A percentile compares a stretch with the other conserved stretches of the same genome.
These are phyloP conservation scores for Tipula confusa DNA, from an alignment of 2,888 invertebrate species.

Conservation along the genomic window DNA sequence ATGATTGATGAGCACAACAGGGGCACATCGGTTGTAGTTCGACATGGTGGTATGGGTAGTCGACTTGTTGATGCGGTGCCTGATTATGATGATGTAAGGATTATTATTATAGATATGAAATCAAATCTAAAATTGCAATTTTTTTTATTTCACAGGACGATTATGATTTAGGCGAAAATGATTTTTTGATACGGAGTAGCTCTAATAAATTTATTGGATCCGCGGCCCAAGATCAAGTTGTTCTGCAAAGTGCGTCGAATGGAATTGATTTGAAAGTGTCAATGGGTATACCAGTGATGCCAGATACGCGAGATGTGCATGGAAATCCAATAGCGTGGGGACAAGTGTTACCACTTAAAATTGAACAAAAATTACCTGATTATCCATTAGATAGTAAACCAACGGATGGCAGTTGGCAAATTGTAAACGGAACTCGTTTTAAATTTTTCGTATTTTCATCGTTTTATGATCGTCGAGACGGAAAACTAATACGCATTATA, in stretches of 20 bases:
- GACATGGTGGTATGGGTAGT: constrained; percentile 54
- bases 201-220: constrained; percentile 45
- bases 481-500: constrained; percentile 69
- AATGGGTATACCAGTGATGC: constrained; percentile 37
- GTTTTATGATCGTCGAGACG: constrained; percentile 72
- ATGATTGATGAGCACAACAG: constrained; percentile 57
- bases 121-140: constrained; percentile 41
- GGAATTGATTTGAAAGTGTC: constrained; percentile 32
- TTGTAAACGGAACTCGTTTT: constrained; percentile 54
- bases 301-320: constrained; percentile 37
- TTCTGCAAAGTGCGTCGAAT: not conserved
- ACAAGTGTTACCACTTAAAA: constrained; percentile 47
- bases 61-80: constrained; percentile 52
- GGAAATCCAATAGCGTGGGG: constrained; percentile 47
- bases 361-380: constrained; percentile 54
- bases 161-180: constrained; percentile 47
- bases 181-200: constrained; percentile 44
- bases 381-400: constrained; percentile 64
- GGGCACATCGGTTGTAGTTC: constrained; percentile 52
- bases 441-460: constrained; percentile 91
- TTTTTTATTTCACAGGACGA: constrained; percentile 41
- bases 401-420: constrained; percentile 73
- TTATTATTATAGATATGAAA: constrained; percentile 40
- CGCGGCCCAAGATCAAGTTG: not conserved
- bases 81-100: constrained; percentile 69